Evolutionary conservation across 2,888 invertebrate species (phyloP).

Genomic region (Steinernema hermaphroditum): DNA sequence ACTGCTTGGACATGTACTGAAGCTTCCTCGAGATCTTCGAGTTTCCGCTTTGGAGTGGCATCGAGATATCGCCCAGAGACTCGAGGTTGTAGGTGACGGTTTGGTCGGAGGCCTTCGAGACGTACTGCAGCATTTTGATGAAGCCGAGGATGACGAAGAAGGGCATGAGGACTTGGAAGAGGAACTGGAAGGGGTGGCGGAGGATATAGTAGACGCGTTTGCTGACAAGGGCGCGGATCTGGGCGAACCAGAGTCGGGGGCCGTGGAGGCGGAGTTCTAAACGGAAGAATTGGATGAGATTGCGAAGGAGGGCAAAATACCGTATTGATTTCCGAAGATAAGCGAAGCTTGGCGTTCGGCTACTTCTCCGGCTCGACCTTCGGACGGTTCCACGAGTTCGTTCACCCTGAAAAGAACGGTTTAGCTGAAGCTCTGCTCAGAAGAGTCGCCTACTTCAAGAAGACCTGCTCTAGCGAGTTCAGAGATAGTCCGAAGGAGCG

Average conservation of each 20-base stretch:
- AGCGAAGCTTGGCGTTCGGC: conserved; percentile 8
- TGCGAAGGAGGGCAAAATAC: not conserved
- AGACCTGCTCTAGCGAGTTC: conserved; percentile 62
- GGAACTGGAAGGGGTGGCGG: conserved; percentile 27
- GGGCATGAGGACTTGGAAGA: conserved; percentile 32
- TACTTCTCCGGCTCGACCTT: conserved; percentile 29
- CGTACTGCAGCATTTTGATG: not conserved
- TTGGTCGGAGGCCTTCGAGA: not conserved
- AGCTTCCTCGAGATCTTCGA: too few species aligned
- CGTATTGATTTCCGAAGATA: conserved; percentile 24
- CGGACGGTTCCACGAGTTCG: conserved; percentile 44
- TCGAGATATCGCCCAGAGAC: not conserved
- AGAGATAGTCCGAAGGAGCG: conserved; percentile 57
- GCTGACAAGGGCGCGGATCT: conserved; percentile 32
- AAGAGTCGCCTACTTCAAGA: conserved; percentile 41
- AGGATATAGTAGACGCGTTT: conserved; percentile 36
- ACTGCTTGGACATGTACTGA: not conserved
- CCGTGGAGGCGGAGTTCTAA: not conserved
- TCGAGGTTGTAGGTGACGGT: conserved; percentile 4
- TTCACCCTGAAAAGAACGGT: conserved; percentile 41
- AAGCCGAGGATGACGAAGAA: not conserved
- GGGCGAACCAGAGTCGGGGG: conserved; percentile 25
- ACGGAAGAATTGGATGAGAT: not conserved
- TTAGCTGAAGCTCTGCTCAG: not conserved
- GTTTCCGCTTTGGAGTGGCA: not conserved